phyloP scores from a whole-genome alignment of 2,797 vertebrate genomes.

The Momotus momota region DNA sequence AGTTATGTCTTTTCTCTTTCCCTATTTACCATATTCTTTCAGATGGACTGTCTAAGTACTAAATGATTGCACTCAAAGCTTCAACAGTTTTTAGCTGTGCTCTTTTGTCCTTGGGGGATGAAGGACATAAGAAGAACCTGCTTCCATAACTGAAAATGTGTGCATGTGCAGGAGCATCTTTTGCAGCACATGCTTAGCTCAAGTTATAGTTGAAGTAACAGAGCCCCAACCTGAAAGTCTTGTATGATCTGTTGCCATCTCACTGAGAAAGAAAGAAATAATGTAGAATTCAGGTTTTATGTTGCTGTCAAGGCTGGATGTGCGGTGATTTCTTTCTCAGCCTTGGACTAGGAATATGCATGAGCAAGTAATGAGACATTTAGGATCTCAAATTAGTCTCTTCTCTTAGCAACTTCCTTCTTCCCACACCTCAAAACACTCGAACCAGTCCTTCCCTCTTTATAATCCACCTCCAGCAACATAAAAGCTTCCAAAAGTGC shows the following conservation, averaged over 20 bases:
- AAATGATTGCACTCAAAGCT: not conserved
- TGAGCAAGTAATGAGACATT: constrained; percentile 59
- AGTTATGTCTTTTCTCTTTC: not conserved
- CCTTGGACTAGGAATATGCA: constrained; percentile 46
- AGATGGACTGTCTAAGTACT: not conserved
- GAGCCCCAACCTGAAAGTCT: not conserved
- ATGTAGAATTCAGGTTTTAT: not conserved
- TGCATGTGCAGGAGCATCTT: not conserved
- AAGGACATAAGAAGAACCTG: not conserved
- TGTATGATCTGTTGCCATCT: not conserved
- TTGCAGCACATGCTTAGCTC: not conserved
- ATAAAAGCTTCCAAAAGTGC: not conserved
- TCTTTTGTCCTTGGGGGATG: not conserved
- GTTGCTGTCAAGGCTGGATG: not conserved
- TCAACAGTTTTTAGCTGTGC: not conserved
- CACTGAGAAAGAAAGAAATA: not conserved
- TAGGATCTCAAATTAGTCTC: constrained; percentile 47
- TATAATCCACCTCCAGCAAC: constrained; percentile 46
- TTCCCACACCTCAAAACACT: constrained; percentile 40
- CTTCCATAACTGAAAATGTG: not conserved
- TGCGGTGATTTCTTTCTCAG: constrained; percentile 4
- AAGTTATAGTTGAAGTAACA: not conserved
- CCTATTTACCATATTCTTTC: not conserved
- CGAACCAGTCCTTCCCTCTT: constrained; percentile 39
- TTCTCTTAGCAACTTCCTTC: constrained; percentile 67